phyloP scores from a whole-genome alignment of 2,797 vertebrate genomes.

The Lindbergichthys nudifrons region DNA sequence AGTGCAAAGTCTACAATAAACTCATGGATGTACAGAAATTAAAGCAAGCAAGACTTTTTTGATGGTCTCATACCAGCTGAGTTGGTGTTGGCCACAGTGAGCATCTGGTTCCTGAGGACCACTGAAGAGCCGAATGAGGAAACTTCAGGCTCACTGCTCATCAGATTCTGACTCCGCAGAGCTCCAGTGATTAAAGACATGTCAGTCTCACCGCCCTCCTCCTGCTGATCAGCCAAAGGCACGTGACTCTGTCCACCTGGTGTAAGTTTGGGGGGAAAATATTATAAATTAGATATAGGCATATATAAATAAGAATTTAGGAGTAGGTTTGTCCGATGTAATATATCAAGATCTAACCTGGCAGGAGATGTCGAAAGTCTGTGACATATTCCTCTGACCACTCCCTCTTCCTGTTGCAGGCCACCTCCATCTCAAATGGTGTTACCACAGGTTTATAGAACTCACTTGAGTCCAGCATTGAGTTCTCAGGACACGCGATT shows the following conservation, averaged over 20 bases:
- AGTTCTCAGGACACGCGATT: constrained; percentile 93
- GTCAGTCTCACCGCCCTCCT: constrained; percentile 78
- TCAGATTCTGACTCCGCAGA: constrained; percentile 75
- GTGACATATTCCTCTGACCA: constrained; percentile 92
- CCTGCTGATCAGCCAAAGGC: constrained; percentile 77
- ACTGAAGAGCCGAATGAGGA: constrained; percentile 56
- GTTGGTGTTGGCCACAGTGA: constrained; percentile 81
- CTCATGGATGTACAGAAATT: neutral
- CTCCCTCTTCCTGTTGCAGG: constrained; percentile 92
- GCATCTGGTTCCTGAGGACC: constrained; percentile 80
- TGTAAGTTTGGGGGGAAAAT: neutral
- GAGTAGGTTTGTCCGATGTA: neutral
- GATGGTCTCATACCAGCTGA: constrained; percentile 79
- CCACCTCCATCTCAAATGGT: constrained; percentile 95
- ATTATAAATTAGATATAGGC: neutral
- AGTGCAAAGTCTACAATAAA: constrained; percentile 21
- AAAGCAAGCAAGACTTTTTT: neutral
- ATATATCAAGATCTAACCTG: constrained; percentile 81
- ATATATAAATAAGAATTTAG: neutral
- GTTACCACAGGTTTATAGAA: constrained; percentile 91
- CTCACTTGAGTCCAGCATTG: constrained; percentile 87
- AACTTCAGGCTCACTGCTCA: constrained; percentile 28
- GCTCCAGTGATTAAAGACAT: constrained; percentile 93
- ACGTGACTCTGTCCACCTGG: constrained; percentile 88
- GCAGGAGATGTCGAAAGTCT: constrained; percentile 91